These are phyloP conservation scores for Cetonia aurata DNA, from an alignment of 2,888 invertebrate genomes.

Conservation along the genomic window DNA sequence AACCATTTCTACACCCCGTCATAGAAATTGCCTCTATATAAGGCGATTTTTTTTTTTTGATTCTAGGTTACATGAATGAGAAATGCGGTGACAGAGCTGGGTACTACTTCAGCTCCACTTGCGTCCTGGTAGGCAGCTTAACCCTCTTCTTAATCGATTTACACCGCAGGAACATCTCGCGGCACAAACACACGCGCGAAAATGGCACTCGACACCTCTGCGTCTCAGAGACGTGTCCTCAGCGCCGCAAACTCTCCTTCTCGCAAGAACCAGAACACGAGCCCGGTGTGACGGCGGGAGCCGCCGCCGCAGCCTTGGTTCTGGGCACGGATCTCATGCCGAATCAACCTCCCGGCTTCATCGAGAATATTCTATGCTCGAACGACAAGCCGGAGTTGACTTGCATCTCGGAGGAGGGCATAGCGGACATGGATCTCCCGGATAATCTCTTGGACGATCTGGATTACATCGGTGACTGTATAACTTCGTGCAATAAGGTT, in stretches of 20 bases:
- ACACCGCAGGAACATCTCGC: slow-evolving; percentile 78
- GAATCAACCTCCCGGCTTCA: slow-evolving; percentile 64
- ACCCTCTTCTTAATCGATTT: slow-evolving; percentile 86
- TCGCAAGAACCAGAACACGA: slow-evolving; percentile 73
- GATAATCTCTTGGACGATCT: slow-evolving; percentile 84
- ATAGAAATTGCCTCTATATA: too few species aligned
- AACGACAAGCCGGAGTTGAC: slow-evolving; percentile 80
- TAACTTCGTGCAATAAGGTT: slow-evolving; percentile 88
- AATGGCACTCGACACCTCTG: slow-evolving; percentile 72
- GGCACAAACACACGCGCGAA: slow-evolving; percentile 76
- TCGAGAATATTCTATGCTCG: slow-evolving; percentile 66
- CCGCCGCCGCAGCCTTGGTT: slow-evolving; percentile 68
- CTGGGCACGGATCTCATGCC: slow-evolving; percentile 69
- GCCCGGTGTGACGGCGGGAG: slow-evolving; percentile 67
- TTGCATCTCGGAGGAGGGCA: slow-evolving; percentile 88
- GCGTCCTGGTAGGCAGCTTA: slow-evolving; percentile 81
- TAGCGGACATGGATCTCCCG: slow-evolving; percentile 85
- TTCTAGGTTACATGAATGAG: slow-evolving; percentile 83
- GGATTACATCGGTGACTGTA: slow-evolving; percentile 85
- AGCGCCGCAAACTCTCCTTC: slow-evolving; percentile 71
- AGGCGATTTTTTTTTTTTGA: too few species aligned
- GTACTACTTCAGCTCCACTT: slow-evolving; percentile 86
- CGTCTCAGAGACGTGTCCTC: slow-evolving; percentile 71
- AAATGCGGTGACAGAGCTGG: slow-evolving; percentile 83
- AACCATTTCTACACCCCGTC: too few species aligned